Percentiles rank a stretch among this genome's conserved stretches.
Evolutionary conservation across 2,797 vertebrate genomes (phyloP).

Genomic region (Mionectes olivaceus): DNA sequence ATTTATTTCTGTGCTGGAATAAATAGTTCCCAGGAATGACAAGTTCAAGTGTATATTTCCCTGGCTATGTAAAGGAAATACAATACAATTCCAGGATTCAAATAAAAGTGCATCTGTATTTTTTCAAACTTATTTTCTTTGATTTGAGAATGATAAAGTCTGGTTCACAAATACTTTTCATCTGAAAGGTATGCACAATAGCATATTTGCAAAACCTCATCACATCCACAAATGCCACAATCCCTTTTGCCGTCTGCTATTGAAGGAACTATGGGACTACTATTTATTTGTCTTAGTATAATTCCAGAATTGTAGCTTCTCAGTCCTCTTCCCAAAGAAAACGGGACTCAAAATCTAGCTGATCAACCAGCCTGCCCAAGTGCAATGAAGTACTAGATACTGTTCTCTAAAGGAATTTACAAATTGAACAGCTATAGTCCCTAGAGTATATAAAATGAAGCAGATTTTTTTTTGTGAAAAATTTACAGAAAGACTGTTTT

Average conservation of each 20-base stretch:
- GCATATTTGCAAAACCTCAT: background rate
- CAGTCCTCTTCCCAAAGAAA: background rate
- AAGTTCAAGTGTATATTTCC: background rate
- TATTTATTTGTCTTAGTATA: background rate
- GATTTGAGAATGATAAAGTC: background rate
- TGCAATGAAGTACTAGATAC: background rate
- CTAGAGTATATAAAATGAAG: background rate
- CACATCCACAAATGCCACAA: background rate
- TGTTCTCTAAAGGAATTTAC: background rate
- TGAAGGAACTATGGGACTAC: background rate
- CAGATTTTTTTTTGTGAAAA: accelerated
- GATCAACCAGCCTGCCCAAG: background rate
- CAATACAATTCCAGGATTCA: background rate
- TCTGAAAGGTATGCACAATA: background rate
- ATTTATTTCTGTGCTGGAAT: background rate
- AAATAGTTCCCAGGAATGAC: background rate
- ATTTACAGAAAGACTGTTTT: background rate
- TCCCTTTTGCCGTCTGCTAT: background rate
- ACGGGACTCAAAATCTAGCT: background rate
- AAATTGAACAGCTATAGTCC: background rate
- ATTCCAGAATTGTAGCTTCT: background rate
- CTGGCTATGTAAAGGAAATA: background rate
- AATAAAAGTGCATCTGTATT: background rate
- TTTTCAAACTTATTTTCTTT: background rate
- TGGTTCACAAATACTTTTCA: background rate